Conservation (phyloP, 2,113 vertebrate species). For the Epinephelus cyanopodus region DNA sequence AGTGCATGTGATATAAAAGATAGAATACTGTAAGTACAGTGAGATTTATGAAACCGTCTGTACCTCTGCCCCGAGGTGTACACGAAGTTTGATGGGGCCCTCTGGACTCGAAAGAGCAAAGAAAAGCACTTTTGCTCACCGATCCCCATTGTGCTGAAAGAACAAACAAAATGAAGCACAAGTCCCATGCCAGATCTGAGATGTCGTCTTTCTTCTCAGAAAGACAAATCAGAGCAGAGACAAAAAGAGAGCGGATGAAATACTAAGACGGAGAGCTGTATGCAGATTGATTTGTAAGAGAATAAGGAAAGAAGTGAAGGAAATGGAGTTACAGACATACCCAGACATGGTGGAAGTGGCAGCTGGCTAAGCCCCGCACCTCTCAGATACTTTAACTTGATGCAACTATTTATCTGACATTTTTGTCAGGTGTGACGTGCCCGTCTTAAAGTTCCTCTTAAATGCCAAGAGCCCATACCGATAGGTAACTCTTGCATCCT, state of each 20-base stretch:
- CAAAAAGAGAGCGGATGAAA: background rate
- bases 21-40: background rate
- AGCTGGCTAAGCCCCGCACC: background rate
- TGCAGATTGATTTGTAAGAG: conserved; percentile 1
- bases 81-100: conserved; percentile 38
- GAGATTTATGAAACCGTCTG: conserved; percentile 15
- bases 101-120: conserved; percentile 40
- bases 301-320: background rate
- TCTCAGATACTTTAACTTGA: background rate
- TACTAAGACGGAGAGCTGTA: conserved; percentile 1
- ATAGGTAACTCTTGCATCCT: background rate
- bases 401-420: background rate
- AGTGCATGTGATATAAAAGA: background rate
- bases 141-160: conserved; percentile 19
- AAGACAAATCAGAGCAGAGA: conserved; percentile 18
- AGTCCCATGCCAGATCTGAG: conserved; percentile 21
- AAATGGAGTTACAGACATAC: background rate
- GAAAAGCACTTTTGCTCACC: conserved; percentile 47
- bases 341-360: background rate
- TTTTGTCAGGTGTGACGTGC: background rate
- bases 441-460: background rate
- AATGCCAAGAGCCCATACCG: background rate
- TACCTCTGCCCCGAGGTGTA: background rate
- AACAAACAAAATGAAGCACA: conserved; percentile 39
- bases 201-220: conserved; percentile 29